Evolutionary conservation across 2,113 vertebrate species (phyloP).

Genomic region (Pterocles orientalis): DNA sequence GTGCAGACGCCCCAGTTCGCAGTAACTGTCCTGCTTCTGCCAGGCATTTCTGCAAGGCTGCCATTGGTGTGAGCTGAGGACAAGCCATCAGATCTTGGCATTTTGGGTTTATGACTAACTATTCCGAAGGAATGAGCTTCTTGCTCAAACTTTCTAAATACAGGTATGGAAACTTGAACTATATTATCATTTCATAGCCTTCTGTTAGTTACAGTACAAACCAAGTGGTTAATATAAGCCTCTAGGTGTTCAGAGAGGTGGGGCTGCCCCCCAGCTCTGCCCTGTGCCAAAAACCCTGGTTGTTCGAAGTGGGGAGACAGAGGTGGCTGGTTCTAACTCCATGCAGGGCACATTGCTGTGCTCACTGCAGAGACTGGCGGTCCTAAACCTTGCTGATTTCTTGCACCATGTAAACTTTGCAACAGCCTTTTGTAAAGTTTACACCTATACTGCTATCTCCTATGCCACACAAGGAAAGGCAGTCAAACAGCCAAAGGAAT

Average conservation of each 20-base stretch:
- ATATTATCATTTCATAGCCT: neutral
- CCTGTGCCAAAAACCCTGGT: neutral
- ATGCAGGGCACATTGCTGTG: accelerated
- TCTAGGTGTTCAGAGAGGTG: neutral
- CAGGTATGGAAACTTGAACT: neutral
- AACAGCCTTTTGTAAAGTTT: neutral
- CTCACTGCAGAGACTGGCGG: accelerated
- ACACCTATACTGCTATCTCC: neutral
- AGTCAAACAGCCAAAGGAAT: neutral
- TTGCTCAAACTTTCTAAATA: neutral
- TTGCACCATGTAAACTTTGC: neutral
- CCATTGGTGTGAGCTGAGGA: accelerated
- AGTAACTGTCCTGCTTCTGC: neutral
- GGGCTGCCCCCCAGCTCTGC: neutral
- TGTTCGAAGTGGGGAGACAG: neutral
- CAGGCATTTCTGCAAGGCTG: neutral
- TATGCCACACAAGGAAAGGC: neutral
- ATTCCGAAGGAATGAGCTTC: neutral
- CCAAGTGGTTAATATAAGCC: neutral
- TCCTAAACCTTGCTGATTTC: neutral
- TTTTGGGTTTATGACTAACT: neutral
- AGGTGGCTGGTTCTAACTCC: neutral
- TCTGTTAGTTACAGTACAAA: neutral
- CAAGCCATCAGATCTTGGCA: neutral
- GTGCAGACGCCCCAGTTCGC: accelerated